A percentile compares a stretch with the other conserved stretches of the same genome.
Evolutionary conservation across 2,797 vertebrate species (phyloP).

Genomic region (Orientallactaga sibirica): DNA sequence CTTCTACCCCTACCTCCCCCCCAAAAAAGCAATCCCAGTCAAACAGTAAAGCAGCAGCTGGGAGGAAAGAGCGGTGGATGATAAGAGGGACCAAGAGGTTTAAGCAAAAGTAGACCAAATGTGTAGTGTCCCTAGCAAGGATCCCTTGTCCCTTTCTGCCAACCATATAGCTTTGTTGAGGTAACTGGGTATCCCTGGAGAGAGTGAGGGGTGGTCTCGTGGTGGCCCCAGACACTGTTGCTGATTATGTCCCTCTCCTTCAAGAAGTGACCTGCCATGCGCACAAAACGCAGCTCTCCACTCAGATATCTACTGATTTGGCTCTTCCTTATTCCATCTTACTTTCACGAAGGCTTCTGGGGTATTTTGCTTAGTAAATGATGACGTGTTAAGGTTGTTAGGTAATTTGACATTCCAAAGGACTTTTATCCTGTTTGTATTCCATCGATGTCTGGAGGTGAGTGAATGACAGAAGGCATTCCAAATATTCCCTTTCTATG

Average conservation of each 20-base stretch:
- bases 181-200: background rate
- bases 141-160: background rate
- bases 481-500: background rate
- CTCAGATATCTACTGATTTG: constrained; percentile 33
- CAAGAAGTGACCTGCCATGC: constrained; percentile 30
- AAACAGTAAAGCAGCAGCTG: background rate
- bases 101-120: background rate
- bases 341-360: background rate
- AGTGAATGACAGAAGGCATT: background rate
- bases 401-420: background rate
- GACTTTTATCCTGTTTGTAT: background rate
- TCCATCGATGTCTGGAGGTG: background rate
- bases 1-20: too few species aligned
- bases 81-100: background rate
- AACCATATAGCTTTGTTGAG: background rate
- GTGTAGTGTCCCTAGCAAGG: background rate
- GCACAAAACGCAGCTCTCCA: constrained; percentile 6
- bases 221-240: rapidly evolving
- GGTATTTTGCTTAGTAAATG: constrained; percentile 30
- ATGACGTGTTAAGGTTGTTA: background rate
- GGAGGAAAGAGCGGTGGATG: background rate
- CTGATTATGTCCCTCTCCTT: background rate
- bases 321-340: constrained; percentile 6
- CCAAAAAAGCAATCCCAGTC: background rate
- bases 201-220: background rate